Evolutionary conservation across 2,113 vertebrate genomes (phyloP).

Genomic region (Odocoileus virginianus): DNA sequence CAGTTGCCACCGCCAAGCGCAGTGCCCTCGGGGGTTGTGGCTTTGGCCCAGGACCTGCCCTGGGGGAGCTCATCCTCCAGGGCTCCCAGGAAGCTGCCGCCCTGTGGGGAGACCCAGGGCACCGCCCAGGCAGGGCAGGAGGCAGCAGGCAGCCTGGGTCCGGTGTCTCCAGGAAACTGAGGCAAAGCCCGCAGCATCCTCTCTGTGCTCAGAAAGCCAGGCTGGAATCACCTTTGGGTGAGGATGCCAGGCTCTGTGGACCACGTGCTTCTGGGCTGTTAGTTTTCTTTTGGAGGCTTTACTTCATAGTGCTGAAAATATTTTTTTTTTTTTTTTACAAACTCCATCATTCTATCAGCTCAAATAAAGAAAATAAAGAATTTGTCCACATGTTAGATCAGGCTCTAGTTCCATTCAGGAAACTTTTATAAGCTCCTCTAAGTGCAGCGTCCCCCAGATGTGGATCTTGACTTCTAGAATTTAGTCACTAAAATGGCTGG

Average conservation of each 20-base stretch:
- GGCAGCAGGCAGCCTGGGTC: background rate
- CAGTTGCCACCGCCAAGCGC: accelerated
- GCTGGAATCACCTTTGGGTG: background rate
- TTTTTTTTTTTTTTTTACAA: background rate
- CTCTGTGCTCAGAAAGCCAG: background rate
- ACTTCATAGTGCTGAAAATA: background rate
- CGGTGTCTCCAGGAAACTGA: background rate
- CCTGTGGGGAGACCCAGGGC: background rate
- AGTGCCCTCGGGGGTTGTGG: background rate
- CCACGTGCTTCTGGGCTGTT: background rate
- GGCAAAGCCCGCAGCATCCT: background rate
- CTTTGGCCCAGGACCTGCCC: background rate
- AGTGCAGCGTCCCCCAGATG: accelerated
- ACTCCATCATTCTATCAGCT: background rate
- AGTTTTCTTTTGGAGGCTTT: background rate
- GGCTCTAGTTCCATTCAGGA: background rate
- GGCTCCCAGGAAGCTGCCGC: background rate
- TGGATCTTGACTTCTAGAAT: background rate
- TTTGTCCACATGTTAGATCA: background rate
- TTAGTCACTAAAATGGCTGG: accelerated
- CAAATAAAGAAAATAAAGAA: background rate
- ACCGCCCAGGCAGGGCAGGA: background rate
- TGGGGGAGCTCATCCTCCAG: background rate
- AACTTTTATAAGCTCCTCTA: background rate
- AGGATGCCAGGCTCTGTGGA: background rate